Evolutionary conservation across 2,797 vertebrate genomes (phyloP).

Genomic region (Manis javanica): DNA sequence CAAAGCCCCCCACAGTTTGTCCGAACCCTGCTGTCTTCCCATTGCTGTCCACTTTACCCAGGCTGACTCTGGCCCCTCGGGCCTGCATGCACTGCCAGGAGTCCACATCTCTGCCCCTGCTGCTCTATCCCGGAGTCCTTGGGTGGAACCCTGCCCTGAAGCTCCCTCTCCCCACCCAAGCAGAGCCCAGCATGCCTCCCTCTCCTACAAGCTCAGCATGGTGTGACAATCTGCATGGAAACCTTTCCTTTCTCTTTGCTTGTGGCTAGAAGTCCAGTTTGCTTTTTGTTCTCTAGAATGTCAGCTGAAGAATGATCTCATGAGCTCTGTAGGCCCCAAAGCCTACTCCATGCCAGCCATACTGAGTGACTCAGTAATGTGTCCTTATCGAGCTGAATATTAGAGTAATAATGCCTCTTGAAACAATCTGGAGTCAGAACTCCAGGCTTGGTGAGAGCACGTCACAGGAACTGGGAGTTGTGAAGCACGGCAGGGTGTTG

Average conservation of each 20-base stretch:
- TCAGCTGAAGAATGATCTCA: background rate
- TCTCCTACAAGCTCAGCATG: background rate
- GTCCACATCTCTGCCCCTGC: background rate
- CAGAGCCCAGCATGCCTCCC: accelerated
- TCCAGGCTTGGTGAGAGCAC: background rate
- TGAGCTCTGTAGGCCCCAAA: background rate
- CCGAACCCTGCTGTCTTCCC: background rate
- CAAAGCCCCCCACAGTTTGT: background rate
- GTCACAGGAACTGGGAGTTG: background rate
- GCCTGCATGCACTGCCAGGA: background rate
- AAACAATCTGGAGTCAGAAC: background rate
- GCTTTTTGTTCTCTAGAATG: background rate
- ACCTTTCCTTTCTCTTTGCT: background rate
- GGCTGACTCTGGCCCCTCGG: background rate
- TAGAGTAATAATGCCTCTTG: background rate
- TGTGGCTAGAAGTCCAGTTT: background rate
- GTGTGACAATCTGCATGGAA: background rate
- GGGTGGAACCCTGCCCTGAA: background rate
- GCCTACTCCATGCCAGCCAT: background rate
- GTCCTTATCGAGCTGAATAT: background rate
- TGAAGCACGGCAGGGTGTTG: background rate
- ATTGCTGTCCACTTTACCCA: background rate
- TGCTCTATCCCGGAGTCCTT: background rate
- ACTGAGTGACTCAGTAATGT: background rate
- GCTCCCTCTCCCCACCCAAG: too few relatives aligned